phyloP scores from a whole-genome alignment of 53 echinoderm and acorn worm genomes.

The Paelopatides confundens region DNA sequence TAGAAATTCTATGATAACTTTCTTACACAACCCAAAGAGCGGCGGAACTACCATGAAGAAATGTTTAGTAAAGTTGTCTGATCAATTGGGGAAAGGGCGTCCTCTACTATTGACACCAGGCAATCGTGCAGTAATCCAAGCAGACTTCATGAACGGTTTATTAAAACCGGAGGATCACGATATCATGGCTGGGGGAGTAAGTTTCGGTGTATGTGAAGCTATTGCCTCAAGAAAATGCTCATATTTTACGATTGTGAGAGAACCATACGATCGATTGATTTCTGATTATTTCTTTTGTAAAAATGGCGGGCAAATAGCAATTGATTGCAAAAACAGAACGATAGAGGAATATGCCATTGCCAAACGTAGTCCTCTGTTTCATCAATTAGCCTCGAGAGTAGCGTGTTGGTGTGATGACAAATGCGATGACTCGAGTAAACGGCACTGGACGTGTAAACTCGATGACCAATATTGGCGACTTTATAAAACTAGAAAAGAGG shows the following conservation, averaged over 20 bases:
- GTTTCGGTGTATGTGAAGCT: conserved; percentile 12
- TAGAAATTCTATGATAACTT: not conserved
- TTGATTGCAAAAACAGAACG: not conserved
- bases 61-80: not conserved
- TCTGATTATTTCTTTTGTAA: conserved; percentile 85
- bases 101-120: not conserved
- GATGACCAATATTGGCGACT: not conserved
- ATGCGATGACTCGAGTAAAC: not conserved
- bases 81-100: not conserved
- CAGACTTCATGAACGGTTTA: conserved; percentile 11
- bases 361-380: not conserved
- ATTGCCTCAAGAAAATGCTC: conserved; percentile 62
- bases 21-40: conserved; percentile 34
- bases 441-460: not conserved
- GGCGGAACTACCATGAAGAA: conserved; percentile 20
- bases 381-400: not conserved
- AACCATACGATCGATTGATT: conserved; percentile 85
- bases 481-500: conserved; percentile 7
- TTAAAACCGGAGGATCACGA: not conserved
- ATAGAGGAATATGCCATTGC: conserved; percentile 8
- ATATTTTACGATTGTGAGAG: conserved; percentile 88
- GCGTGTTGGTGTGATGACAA: not conserved
- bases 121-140: not conserved
- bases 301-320: not conserved
- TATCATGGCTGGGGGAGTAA: not conserved